A percentile compares a stretch with the other conserved stretches of the same genome.
phyloP scores from a whole-genome alignment of 2,797 vertebrate genomes.

The Sphaeramia orbicularis region DNA sequence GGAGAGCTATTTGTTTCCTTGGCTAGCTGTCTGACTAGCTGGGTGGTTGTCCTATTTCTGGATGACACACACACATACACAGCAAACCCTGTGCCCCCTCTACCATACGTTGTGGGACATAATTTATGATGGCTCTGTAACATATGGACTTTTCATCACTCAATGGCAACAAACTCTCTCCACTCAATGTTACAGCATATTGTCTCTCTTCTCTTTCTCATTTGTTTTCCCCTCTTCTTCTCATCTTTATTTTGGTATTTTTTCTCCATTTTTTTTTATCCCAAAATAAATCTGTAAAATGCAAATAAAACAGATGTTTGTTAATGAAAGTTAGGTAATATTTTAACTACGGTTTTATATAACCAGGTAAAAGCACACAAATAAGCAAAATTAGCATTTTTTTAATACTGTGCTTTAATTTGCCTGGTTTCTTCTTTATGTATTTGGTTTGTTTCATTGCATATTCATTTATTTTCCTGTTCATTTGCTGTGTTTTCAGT shows the following conservation, averaged over 20 bases:
- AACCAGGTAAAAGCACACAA: neutral
- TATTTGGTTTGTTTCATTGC: no score
- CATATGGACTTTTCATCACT: constrained; percentile 98
- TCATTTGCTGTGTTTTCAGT: no score
- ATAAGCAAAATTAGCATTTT: neutral
- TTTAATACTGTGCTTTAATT: no score
- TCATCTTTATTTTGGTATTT: constrained; percentile 12
- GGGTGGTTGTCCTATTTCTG: constrained; percentile 95
- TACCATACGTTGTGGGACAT: constrained; percentile 91
- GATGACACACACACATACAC: constrained; percentile 80
- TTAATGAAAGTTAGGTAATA: constrained; percentile 3
- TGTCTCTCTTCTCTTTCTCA: constrained; percentile 51
- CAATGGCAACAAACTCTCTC: constrained; percentile 90
- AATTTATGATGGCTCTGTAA: constrained; percentile 95
- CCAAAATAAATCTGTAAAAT: neutral
- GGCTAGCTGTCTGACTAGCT: constrained; percentile 80
- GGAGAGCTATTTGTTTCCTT: constrained; percentile 96
- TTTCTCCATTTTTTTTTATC: constrained; percentile 11
- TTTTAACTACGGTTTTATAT: neutral
- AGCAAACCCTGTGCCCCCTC: constrained; percentile 81
- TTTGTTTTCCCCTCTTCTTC: constrained; percentile 13
- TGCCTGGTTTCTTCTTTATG: no score
- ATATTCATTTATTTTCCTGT: no score
- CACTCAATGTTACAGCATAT: constrained; percentile 78
- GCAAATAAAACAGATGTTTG: neutral